Conservation (phyloP, 2,888 invertebrate genomes). For the Synanthedon andrenaeformis region DNA sequence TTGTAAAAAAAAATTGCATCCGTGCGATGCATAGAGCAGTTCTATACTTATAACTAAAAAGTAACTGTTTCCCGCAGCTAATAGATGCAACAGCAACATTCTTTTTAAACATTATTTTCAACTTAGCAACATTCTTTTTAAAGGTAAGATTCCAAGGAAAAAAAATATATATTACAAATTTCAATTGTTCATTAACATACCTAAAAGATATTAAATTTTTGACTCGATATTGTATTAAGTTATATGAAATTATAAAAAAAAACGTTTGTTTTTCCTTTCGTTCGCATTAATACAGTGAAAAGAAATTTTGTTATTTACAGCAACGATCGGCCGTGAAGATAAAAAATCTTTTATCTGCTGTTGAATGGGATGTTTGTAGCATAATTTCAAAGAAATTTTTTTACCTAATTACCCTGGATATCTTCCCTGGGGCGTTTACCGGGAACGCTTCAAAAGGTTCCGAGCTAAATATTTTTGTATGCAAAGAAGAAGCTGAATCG, state of each 20-base stretch:
- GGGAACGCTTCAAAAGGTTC: constrained; percentile 23
- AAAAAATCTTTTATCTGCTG: constrained; percentile 48
- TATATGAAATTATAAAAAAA: constrained; percentile 5
- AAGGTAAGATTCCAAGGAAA: no score
- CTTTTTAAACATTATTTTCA: no score
- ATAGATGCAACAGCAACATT: no score
- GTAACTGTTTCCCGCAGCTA: no score
- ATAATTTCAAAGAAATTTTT: constrained; percentile 39
- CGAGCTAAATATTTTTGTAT: constrained; percentile 26
- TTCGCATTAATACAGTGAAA: constrained; percentile 24
- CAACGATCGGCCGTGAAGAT: constrained; percentile 39
- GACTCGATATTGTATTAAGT: neutral
- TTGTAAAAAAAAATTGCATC: no score
- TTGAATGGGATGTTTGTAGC: constrained; percentile 53
- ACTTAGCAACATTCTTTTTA: no score
- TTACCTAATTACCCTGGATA: constrained; percentile 45
- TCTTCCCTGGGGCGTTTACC: constrained; percentile 24
- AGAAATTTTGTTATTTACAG: constrained; percentile 51
- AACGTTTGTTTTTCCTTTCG: constrained; percentile 11
- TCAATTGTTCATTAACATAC: no score
- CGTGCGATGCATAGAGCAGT: no score
- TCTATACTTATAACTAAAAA: no score
- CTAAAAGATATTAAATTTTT: neutral
- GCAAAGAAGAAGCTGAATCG: constrained; percentile 9
- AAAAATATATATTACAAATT: no score